Base-by-base conservation (phyloP, 1,140 invertebrate genomes). In the Heliconius eleuchia region DNA sequence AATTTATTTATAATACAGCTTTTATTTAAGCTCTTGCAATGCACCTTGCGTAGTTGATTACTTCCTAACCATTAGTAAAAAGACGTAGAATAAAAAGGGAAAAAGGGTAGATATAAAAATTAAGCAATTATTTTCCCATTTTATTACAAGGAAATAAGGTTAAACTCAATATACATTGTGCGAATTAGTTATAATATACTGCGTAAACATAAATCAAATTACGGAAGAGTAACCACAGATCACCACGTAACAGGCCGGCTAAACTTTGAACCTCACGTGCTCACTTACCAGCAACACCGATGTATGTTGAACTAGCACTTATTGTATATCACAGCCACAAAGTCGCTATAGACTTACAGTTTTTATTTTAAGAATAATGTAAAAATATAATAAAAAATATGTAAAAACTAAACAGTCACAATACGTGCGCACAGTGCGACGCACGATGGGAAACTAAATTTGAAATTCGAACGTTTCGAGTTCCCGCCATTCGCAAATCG, bases 261-360 rank as follows among this genome's bases (percentile, higher is more conserved):
- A 81, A 84, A 87, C 79, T 83, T 83, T 79, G 74, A 75, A 81
- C 78, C 81, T 83, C 81, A 86, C 84, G 81, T 85, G 83, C 50
- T 18, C 66, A 34, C 78, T 79, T 71, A 79, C 78, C 71, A 52
- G 78, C 27, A 42, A 27, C 52, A 42, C 74, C 78, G 74, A 86
- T 77, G 57, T 80, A 82, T 27, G 78, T 77, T 77, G 85, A 86
- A 87, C 84, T 85, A 88, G 82, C 87, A 79, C 88, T 82, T 88
- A 89, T 66, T 13, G 57, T 66, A 66, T 66, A 66, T 91, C 91
- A 92, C 91, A 91, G 91, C 84, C 89, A 89, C 87, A 85, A 78
- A 66, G 57, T 66, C 19, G 57, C 23, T 66, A 27, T 5, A 30
- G 60, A 66, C 60, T 60, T 66, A 52, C 5, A 66, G 23, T 66